Base-by-base conservation (phyloP, 2,888 invertebrate species). In the Drosophila prolongata region DNA sequence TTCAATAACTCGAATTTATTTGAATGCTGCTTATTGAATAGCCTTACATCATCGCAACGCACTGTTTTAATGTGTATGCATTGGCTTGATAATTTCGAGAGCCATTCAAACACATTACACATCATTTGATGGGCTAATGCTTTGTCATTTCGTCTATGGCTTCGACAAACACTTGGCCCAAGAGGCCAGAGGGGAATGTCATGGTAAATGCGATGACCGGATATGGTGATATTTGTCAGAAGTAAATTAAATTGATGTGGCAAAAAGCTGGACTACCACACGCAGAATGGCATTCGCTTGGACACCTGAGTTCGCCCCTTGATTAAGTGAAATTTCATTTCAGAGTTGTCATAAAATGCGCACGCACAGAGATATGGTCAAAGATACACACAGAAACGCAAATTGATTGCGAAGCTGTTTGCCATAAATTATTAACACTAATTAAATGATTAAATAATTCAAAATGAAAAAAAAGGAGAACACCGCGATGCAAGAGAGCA, bases 161-260 rank as follows among this genome's bases (percentile, higher is more conserved):
- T n/a, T 46, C 56, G 69, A 40, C 65, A 66, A 68, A 66, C 65
- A 66, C 68, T 68, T 34, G 14, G 14, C 1, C 27, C 9, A n/a
- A 34, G 34, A 43, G 10, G 4, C 10, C 27, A 40, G 6, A 14
- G 38, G 30, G 43, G 44, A n/a, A 43, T 6, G 57, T 10, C 14
- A 46, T 14, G 35, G 37, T 9, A 27, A 19, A 43, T 27, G 42
- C 27, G 43, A 27, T 52, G 68, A 27, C 65, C 43, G 65, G 69
- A 66, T 66, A 68, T 66, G 69, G 8, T 38, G 47, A 64, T 77
- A 67, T 77, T 78, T 78, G 73, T 77, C 76, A 79, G 40, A 76
- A 67, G 73, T 69, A 73, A 79, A 86, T 79, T 73, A 69, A 86
- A 79, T 79, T 82, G 83, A 79, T 72, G 64, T 72, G 46, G 43